phyloP scores from a whole-genome alignment of 1,140 invertebrate genomes.

The Macrocentrus cingulum region DNA sequence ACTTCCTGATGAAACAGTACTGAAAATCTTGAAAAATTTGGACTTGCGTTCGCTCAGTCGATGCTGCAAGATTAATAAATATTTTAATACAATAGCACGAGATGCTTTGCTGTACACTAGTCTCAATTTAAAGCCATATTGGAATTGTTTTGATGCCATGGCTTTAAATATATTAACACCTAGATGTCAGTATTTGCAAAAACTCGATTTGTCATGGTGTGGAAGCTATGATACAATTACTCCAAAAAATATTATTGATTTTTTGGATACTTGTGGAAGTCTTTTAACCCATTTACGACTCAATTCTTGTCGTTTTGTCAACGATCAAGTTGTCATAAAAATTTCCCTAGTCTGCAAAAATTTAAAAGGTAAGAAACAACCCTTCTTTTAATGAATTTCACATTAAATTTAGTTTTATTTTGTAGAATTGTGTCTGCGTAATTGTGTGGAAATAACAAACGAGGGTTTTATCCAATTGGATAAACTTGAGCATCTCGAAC shows the following conservation, averaged over 20 bases:
- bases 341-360: slow-evolving; percentile 67
- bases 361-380: slow-evolving; percentile 66
- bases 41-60: slow-evolving; percentile 77
- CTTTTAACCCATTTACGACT: slow-evolving; percentile 71
- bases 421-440: slow-evolving; percentile 69
- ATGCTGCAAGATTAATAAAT: slow-evolving; percentile 74
- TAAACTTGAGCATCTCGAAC: slow-evolving; percentile 66
- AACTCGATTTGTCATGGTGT: slow-evolving; percentile 86
- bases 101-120: slow-evolving; percentile 77
- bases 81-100: slow-evolving; percentile 72
- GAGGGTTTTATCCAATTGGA: slow-evolving; percentile 66
- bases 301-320: slow-evolving; percentile 76
- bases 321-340: slow-evolving; percentile 64
- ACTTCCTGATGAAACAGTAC: slow-evolving; percentile 67
- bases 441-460: slow-evolving; percentile 61
- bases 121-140: slow-evolving; percentile 76
- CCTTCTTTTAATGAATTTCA: slow-evolving; percentile 17
- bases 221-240: slow-evolving; percentile 70
- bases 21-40: slow-evolving; percentile 74
- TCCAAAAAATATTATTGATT: slow-evolving; percentile 63
- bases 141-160: slow-evolving; percentile 64
- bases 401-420: slow-evolving; percentile 30
- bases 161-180: slow-evolving; percentile 59
- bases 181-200: slow-evolving; percentile 71
- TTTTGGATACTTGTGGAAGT: slow-evolving; percentile 67